Conservation (phyloP, 2,888 invertebrate genomes). For the Philaethria dido region DNA sequence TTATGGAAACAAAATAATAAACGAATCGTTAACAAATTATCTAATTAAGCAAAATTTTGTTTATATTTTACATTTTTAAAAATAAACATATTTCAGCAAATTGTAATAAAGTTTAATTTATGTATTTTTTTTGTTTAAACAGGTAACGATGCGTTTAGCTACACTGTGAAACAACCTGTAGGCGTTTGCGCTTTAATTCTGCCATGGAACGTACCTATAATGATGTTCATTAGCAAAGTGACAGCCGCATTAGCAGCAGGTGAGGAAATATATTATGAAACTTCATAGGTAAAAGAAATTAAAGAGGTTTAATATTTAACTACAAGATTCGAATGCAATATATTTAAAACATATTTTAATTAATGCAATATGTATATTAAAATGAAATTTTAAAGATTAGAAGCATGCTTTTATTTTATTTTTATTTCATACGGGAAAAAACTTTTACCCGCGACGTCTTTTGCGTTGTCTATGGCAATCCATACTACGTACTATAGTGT, state of each 20-base stretch:
- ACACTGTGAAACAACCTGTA: slow-evolving; percentile 85
- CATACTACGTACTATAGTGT: no score
- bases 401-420: no score
- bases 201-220: slow-evolving; percentile 94
- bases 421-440: no score
- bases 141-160: slow-evolving; percentile 89
- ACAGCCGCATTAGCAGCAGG: slow-evolving; percentile 86
- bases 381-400: no score
- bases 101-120: no score
- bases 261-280: slow-evolving; percentile 37
- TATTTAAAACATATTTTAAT: no score
- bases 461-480: no score
- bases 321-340: no score
- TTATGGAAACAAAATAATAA: neutral
- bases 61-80: neutral
- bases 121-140: slow-evolving; percentile 6
- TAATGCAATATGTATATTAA: no score
- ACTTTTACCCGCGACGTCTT: no score
- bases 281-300: no score
- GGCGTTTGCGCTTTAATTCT: slow-evolving; percentile 93
- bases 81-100: neutral
- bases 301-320: no score
- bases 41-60: neutral
- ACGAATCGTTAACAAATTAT: neutral
- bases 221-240: slow-evolving; percentile 96